These are phyloP conservation scores for Elgonia sp. DNA, from an alignment of 2,888 invertebrate species.

Conservation along the genomic window DNA sequence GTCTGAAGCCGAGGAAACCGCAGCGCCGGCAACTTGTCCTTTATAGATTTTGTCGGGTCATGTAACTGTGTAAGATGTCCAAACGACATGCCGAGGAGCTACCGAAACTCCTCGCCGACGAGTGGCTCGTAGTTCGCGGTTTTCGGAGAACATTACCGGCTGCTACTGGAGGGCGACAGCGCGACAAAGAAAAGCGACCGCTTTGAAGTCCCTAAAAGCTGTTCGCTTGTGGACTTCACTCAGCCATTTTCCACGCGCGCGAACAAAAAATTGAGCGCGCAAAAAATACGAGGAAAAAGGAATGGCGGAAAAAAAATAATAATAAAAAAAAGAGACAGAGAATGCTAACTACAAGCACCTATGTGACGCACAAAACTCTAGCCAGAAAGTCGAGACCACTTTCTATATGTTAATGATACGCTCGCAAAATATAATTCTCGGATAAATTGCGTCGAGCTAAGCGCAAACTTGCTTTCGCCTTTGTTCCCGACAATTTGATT, in stretches of 20 bases:
- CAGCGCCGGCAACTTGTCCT: slow-evolving; percentile 73
- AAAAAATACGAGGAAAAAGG: slow-evolving; percentile 33
- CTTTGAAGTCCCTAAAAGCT: slow-evolving; percentile 85
- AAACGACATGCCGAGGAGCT: slow-evolving; percentile 71
- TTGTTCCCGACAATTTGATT: slow-evolving; percentile 63
- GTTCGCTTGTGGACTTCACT: slow-evolving; percentile 74
- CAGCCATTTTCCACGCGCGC: slow-evolving; percentile 67
- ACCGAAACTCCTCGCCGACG: slow-evolving; percentile 71
- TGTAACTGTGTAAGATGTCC: slow-evolving; percentile 79
- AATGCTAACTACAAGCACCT: slow-evolving; percentile 41
- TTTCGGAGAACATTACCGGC: slow-evolving; percentile 63
- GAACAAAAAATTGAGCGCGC: slow-evolving; percentile 69
- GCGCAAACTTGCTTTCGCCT: slow-evolving; percentile 60
- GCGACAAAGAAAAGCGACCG: slow-evolving; percentile 58
- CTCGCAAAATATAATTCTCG: slow-evolving; percentile 60
- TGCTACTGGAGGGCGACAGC: slow-evolving; percentile 55
- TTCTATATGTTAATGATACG: slow-evolving; percentile 69
- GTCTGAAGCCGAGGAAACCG: slow-evolving; percentile 50
- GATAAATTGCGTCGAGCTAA: slow-evolving; percentile 54
- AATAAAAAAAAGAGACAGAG: slow-evolving; percentile 3
- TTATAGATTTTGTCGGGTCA: slow-evolving; percentile 78
- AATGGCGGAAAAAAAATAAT: slow-evolving; percentile 35
- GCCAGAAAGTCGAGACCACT: slow-evolving; percentile 64
- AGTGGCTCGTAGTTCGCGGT: slow-evolving; percentile 75
- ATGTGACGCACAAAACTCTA: slow-evolving; percentile 49